Base-by-base conservation (phyloP, 2,888 invertebrate species). In the Trissonchulus sp. region DNA sequence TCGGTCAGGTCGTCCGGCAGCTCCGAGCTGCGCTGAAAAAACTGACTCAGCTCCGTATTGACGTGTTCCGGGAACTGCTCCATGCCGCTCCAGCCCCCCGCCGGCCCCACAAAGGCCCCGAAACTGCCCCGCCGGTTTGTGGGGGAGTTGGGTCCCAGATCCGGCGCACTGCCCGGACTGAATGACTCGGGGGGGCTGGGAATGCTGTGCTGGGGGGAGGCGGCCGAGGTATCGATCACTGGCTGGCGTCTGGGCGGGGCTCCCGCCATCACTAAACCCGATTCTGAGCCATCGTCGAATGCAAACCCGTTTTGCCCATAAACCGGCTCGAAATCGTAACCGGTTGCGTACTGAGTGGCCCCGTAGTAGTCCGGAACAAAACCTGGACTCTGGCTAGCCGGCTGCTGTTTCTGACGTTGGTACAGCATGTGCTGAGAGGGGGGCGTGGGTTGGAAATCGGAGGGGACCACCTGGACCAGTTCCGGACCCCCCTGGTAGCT, bases 1-100 rank as follows among this genome's bases (percentile, higher is more conserved):
- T 84, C 84, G 37, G 81, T 80, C 38, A 84, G 78, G 38, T 79
- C 80, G 38, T 83, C 83, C 18, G 83, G 83, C 68, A 84, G 77
- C 72, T 81, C 82, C n/a, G 31, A 15, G 23, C n/a, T 60, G 62
- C 15, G 2, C 3, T 3, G 2, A 63, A 72, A 3, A 48, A 60
- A 8, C 3, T 34, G 72, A 8, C 37, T 30, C 3, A 65, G 35
- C 35, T 36, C 33, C 3, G 18, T 3, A n/a, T 8, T 69, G 69
- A 34, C 18, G 34, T 33, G 69, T 15, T 48, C 48, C n/a, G n/a
- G n/a, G n/a, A n/a, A n/a, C n/a, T n/a, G n/a, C n/a, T n/a, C n/a
- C n/a, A n/a, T n/a, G n/a, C n/a, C n/a, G n/a, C n/a, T n/a, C n/a
- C n/a, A n/a, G n/a, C n/a, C n/a, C n/a, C n/a, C n/a, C 48, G 48